These are phyloP conservation scores for Naso thynnoides DNA, from an alignment of 2,797 vertebrate species.

Conservation along the genomic window DNA sequence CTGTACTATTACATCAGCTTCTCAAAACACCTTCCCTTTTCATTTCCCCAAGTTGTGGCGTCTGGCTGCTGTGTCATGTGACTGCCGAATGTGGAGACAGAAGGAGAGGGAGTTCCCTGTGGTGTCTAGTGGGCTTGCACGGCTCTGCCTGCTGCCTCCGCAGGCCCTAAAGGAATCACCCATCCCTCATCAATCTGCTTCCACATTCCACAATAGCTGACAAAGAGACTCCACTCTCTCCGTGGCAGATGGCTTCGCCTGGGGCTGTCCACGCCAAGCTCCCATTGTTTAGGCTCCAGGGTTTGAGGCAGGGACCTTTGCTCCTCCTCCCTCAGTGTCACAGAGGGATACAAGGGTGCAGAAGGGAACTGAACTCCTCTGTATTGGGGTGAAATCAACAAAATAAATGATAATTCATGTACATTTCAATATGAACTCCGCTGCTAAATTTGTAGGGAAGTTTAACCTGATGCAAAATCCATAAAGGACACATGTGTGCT, in stretches of 20 bases:
- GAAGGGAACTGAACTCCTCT: constrained; percentile 43
- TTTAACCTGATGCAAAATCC: neutral
- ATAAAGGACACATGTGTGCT: constrained; percentile 14
- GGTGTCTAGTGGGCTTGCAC: constrained; percentile 37
- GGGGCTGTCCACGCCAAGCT: constrained; percentile 81
- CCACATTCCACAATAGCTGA: constrained; percentile 85
- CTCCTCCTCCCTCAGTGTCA: constrained; percentile 68
- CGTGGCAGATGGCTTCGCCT: constrained; percentile 85
- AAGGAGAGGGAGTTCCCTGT: constrained; percentile 57
- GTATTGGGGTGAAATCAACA: neutral
- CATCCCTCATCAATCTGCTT: constrained; percentile 82
- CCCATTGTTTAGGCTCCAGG: constrained; percentile 78
- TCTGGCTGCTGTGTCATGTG: constrained; percentile 42
- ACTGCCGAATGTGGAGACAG: constrained; percentile 46
- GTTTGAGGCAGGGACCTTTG: constrained; percentile 70
- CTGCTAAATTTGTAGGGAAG: neutral
- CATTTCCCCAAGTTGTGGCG: constrained; percentile 26
- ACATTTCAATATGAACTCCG: constrained; percentile 2
- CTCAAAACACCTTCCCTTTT: constrained; percentile 33
- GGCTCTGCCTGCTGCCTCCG: constrained; percentile 68
- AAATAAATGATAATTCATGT: neutral
- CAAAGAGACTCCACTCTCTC: constrained; percentile 83
- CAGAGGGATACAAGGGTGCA: constrained; percentile 49
- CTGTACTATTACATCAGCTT: constrained; percentile 17
- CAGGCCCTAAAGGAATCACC: constrained; percentile 82